These are phyloP conservation scores for Onychomys arenicola DNA, from an alignment of 2,797 vertebrate genomes.

Conservation along the genomic window DNA sequence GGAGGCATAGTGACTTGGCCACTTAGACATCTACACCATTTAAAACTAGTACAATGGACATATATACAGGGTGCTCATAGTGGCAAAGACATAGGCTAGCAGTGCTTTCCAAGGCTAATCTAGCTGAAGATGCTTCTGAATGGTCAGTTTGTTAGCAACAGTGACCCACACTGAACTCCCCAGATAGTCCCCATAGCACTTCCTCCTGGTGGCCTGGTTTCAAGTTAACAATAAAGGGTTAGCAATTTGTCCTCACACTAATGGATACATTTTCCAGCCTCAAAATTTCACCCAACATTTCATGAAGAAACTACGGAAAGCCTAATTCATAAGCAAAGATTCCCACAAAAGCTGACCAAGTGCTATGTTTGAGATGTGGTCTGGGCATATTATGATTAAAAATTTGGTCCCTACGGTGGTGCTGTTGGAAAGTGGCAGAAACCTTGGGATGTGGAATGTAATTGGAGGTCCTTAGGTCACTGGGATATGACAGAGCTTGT, in stretches of 20 bases:
- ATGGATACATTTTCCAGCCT: background rate
- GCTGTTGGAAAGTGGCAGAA: background rate
- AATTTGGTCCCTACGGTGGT: background rate
- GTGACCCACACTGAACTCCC: background rate
- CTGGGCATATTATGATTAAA: background rate
- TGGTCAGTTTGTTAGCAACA: background rate
- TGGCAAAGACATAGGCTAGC: background rate
- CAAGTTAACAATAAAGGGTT: background rate
- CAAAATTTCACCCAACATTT: background rate
- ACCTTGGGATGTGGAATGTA: background rate
- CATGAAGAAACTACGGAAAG: background rate
- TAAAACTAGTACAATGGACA: background rate
- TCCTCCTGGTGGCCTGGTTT: background rate
- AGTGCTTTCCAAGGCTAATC: background rate
- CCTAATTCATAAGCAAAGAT: constrained; percentile 4
- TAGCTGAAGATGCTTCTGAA: constrained; percentile 17
- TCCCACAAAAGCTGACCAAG: background rate
- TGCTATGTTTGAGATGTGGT: background rate
- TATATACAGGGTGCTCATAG: background rate
- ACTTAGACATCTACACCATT: background rate
- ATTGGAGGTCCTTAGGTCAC: background rate
- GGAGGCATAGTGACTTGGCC: constrained; percentile 16
- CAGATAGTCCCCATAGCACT: background rate
- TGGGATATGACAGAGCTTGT: background rate
- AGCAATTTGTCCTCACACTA: background rate